These are phyloP conservation scores for Spodoptera litura DNA, from an alignment of 1,140 invertebrate genomes.

Conservation along the genomic window DNA sequence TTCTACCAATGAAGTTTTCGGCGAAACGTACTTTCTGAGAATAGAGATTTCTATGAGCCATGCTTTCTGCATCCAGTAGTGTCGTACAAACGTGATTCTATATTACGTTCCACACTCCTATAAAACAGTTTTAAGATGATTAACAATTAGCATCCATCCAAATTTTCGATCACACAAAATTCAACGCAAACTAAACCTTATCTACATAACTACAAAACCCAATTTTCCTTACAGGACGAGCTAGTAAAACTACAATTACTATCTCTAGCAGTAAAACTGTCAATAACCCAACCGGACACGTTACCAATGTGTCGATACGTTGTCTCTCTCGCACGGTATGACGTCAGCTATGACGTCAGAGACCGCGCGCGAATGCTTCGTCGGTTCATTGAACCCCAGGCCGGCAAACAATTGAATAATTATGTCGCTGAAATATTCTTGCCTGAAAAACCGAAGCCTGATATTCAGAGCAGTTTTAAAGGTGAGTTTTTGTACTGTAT, in stretches of 20 bases:
- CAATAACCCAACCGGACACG: slow-evolving; percentile 96
- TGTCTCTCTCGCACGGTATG: slow-evolving; percentile 98
- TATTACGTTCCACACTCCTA: too few species aligned
- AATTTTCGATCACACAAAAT: too few species aligned
- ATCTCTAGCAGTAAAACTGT: slow-evolving; percentile 98
- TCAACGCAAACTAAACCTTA: too few species aligned
- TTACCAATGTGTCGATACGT: slow-evolving; percentile 96
- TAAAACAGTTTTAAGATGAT: too few species aligned
- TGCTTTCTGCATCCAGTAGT: too few species aligned
- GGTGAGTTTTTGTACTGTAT: slow-evolving; percentile 63
- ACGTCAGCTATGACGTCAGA: slow-evolving; percentile 98
- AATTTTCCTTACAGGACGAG: slow-evolving; percentile 90
- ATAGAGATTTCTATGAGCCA: too few species aligned
- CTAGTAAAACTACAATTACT: slow-evolving; percentile 98
- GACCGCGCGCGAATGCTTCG: slow-evolving; percentile 96
- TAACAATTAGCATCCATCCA: too few species aligned
- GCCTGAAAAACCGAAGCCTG: slow-evolving; percentile 96
- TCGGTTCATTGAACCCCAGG: slow-evolving; percentile 91
- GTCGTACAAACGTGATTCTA: too few species aligned
- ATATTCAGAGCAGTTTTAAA: slow-evolving; percentile 89
- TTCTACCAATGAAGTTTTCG: too few species aligned
- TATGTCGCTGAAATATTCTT: slow-evolving; percentile 95
- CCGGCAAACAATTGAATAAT: slow-evolving; percentile 87
- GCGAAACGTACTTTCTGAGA: too few species aligned
- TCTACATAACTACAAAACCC: not conserved